Percentiles rank a stretch among this genome's conserved stretches.
Conservation (phyloP, 2,113 vertebrate genomes). For the Halichoerus grypus region DNA sequence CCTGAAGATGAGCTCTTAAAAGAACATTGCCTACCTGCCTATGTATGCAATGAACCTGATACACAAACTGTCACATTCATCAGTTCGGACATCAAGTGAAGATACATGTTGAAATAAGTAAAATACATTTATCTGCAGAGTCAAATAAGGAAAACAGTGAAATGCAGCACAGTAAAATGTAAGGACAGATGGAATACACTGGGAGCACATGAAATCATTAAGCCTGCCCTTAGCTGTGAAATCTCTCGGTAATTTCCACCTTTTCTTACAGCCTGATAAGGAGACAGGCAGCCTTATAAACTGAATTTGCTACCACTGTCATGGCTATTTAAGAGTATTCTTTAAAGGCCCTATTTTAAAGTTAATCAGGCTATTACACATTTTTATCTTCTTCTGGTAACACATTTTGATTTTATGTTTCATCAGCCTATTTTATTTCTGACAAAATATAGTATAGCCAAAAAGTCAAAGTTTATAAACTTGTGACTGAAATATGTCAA, state of each 20-base stretch:
- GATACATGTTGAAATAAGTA: background rate
- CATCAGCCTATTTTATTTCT: constrained; percentile 13
- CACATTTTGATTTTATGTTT: background rate
- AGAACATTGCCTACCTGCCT: background rate
- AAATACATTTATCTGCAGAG: background rate
- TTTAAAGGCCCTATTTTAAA: background rate
- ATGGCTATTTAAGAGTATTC: background rate
- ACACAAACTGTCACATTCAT: background rate
- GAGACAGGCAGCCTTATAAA: background rate
- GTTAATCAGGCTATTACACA: background rate
- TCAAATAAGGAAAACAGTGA: background rate
- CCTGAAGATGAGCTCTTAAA: background rate
- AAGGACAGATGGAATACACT: background rate
- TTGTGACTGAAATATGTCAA: background rate
- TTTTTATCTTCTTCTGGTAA: background rate
- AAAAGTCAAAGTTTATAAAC: background rate
- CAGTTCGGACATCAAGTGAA: background rate
- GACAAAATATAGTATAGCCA: background rate
- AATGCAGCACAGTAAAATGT: constrained; percentile 23
- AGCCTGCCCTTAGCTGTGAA: background rate
- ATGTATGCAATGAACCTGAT: background rate
- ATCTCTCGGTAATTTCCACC: background rate
- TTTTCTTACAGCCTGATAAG: background rate
- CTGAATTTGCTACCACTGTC: background rate
- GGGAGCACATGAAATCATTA: background rate